Conservation (phyloP, 2,113 vertebrate genomes). For the Dermatemys mawii region DNA sequence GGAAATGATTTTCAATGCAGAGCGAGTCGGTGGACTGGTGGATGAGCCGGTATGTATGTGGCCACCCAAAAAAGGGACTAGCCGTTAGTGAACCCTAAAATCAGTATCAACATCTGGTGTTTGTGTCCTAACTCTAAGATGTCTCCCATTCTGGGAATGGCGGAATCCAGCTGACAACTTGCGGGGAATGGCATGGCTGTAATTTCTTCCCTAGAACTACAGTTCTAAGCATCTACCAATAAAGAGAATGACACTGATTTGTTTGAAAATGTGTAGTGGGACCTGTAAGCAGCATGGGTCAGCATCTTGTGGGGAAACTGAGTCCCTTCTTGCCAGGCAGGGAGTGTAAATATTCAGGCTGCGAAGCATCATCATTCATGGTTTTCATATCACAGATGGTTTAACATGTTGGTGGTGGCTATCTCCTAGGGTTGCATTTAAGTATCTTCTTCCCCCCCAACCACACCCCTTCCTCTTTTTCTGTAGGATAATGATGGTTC, state of each 20-base stretch:
- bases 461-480: neutral
- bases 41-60: conserved; percentile 90
- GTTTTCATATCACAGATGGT: neutral
- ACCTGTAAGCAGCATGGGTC: neutral
- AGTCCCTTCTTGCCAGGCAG: accelerated
- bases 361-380: accelerated
- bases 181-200: accelerated
- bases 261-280: neutral
- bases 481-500: conserved; percentile 86
- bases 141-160: accelerated
- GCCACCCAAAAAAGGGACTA: neutral
- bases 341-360: neutral
- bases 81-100: accelerated
- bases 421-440: neutral
- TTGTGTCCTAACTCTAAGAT: accelerated
- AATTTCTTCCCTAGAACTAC: accelerated
- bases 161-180: neutral
- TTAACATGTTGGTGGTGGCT: neutral
- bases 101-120: neutral
- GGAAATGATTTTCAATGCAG: conserved; percentile 94
- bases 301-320: neutral
- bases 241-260: neutral
- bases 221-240: neutral
- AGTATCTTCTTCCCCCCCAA: neutral
- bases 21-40: conserved; percentile 91